Conservation (phyloP, 2,113 vertebrate genomes). For the Channa maculata region DNA sequence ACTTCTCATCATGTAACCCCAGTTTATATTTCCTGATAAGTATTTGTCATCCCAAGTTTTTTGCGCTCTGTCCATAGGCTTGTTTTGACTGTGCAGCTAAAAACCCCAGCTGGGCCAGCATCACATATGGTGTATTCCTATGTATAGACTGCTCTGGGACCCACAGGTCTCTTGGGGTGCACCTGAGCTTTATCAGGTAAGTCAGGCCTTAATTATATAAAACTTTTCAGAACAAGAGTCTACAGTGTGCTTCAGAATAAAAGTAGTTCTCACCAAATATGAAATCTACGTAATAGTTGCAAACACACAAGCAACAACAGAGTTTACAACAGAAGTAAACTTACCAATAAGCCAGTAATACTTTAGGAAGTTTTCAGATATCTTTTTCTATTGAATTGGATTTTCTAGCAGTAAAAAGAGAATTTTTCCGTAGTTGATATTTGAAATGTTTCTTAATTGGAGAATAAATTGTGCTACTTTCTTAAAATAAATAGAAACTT, state of each 20-base stretch:
- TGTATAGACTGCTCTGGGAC: constrained; percentile 97
- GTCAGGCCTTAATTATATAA: neutral
- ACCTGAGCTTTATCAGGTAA: constrained; percentile 94
- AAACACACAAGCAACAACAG: neutral
- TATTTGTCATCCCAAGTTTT: too few species aligned
- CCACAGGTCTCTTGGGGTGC: constrained; percentile 94
- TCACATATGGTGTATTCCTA: constrained; percentile 95
- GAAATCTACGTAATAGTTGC: neutral
- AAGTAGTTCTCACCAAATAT: neutral
- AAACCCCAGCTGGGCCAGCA: constrained; percentile 98
- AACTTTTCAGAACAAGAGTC: neutral
- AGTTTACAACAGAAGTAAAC: neutral
- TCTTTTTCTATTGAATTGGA: too few species aligned
- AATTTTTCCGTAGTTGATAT: neutral
- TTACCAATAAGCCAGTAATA: too few species aligned
- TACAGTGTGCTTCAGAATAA: neutral
- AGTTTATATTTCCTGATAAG: too few species aligned
- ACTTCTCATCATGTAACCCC: neutral
- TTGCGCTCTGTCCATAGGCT: constrained; percentile 71
- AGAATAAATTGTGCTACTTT: neutral
- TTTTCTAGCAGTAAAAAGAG: too few species aligned
- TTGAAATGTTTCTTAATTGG: neutral
- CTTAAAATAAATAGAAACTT: neutral
- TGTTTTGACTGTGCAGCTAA: constrained; percentile 96
- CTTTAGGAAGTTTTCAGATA: too few species aligned